Conservation (phyloP, 2,113 vertebrate genomes). For the Ploceus nigricollis region DNA sequence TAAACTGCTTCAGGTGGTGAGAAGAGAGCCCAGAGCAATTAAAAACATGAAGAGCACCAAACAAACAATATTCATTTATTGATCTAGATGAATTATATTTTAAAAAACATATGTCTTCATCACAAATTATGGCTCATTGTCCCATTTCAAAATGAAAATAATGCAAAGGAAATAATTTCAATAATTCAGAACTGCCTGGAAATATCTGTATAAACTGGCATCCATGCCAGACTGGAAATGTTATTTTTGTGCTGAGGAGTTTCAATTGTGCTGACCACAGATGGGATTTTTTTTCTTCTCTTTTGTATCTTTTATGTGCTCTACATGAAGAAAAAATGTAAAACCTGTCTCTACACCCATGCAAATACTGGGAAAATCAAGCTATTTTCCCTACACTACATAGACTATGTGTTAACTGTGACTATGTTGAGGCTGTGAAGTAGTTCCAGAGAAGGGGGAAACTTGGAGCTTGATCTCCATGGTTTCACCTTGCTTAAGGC, state of each 20-base stretch:
- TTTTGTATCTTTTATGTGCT: neutral
- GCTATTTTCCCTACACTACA: neutral
- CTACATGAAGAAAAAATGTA: neutral
- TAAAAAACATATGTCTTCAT: neutral
- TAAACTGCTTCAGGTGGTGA: neutral
- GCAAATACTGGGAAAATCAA: neutral
- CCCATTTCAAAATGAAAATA: neutral
- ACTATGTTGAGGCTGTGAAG: neutral
- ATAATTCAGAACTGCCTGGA: neutral
- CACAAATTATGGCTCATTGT: neutral
- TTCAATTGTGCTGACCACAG: neutral
- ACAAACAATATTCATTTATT: neutral
- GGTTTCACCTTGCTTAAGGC: neutral
- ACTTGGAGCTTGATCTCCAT: neutral
- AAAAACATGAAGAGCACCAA: neutral
- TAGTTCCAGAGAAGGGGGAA: neutral
- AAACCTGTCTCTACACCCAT: neutral
- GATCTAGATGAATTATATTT: neutral
- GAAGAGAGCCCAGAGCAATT: neutral
- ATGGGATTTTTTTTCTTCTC: neutral
- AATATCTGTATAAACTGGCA: neutral
- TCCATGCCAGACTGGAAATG: neutral
- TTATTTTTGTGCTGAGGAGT: neutral
- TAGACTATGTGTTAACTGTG: neutral
- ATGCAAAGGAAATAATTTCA: neutral